phyloP scores from a whole-genome alignment of 2,888 invertebrate genomes.

The Drosophila peninsularis region DNA sequence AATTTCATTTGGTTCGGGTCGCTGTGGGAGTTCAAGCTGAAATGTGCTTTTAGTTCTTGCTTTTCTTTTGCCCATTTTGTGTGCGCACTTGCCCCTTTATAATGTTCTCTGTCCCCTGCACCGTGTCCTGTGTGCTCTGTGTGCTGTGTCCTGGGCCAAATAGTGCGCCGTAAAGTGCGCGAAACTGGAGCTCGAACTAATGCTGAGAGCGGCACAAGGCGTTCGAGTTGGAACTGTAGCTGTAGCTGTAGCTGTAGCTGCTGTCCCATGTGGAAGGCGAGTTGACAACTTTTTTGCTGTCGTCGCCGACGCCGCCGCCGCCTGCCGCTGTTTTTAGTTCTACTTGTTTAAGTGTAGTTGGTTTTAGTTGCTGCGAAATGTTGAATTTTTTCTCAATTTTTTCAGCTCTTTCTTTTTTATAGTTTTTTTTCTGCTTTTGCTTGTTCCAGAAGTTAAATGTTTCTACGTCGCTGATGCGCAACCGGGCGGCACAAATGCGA shows the following conservation, averaged over 20 bases:
- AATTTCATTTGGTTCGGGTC: conserved; percentile 75
- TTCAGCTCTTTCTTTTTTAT: conserved; percentile 8
- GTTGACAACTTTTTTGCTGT: conserved; percentile 71
- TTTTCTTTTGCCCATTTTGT: conserved; percentile 49
- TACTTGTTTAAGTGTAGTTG: conserved; percentile 69
- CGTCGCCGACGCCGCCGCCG: conserved; percentile 33
- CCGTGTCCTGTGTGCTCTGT: conserved; percentile 8
- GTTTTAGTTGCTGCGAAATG: conserved; percentile 66
- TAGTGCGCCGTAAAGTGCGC: conserved; percentile 60
- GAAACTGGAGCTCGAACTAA: conserved; percentile 57
- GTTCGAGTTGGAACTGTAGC: conserved; percentile 11
- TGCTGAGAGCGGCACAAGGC: conserved; percentile 29
- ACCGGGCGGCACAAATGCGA: conserved; percentile 79
- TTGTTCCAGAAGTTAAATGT: conserved; percentile 75
- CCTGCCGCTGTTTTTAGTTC: conserved; percentile 60
- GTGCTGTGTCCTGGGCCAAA: conserved; percentile 39
- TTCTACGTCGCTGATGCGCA: conserved; percentile 76
- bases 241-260: conserved; percentile 17
- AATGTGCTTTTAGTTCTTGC: conserved; percentile 74
- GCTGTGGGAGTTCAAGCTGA: conserved; percentile 76
- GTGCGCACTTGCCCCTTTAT: conserved; percentile 50
- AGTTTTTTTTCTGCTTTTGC: conserved; percentile 14
- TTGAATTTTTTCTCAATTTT: conserved; percentile 37
- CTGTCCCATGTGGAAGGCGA: conserved; percentile 53
- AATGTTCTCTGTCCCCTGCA: conserved; percentile 36